These are phyloP conservation scores for Trichopoda pennipes DNA, from an alignment of 2,888 invertebrate species.

Conservation along the genomic window DNA sequence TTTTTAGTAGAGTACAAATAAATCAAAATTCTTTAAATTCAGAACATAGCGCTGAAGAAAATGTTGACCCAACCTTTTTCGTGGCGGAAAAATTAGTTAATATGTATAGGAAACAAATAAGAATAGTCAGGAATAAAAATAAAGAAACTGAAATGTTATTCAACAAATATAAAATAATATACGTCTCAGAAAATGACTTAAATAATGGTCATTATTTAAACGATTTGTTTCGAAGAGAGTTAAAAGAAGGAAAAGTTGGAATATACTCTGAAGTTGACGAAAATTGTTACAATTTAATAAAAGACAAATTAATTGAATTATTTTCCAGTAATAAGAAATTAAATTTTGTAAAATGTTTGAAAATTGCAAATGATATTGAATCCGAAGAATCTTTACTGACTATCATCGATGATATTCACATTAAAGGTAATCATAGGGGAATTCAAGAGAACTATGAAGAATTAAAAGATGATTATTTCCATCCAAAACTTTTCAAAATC, in stretches of 20 bases:
- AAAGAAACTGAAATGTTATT: too few species aligned
- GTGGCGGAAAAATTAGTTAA: too few species aligned
- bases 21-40: background rate
- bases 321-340: too few species aligned
- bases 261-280: conserved; percentile 39
- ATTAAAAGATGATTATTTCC: conserved; percentile 46
- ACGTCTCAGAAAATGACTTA: conserved; percentile 39
- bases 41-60: background rate
- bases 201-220: conserved; percentile 26
- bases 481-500: conserved; percentile 50
- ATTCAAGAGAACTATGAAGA: conserved; percentile 13
- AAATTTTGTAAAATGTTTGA: background rate
- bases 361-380: conserved; percentile 6
- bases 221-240: conserved; percentile 43
- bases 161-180: conserved; percentile 33
- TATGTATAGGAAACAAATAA: background rate
- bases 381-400: conserved; percentile 5
- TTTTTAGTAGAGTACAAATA: too few species aligned
- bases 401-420: conserved; percentile 15
- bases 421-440: background rate
- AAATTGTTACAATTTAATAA: too few species aligned
- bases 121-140: background rate
- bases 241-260: conserved; percentile 37
- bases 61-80: too few species aligned
- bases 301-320: too few species aligned